A percentile compares a stretch with the other conserved stretches of the same genome.
Conservation (phyloP, 2,888 invertebrate genomes). For the Neoitamus cyanurus region DNA sequence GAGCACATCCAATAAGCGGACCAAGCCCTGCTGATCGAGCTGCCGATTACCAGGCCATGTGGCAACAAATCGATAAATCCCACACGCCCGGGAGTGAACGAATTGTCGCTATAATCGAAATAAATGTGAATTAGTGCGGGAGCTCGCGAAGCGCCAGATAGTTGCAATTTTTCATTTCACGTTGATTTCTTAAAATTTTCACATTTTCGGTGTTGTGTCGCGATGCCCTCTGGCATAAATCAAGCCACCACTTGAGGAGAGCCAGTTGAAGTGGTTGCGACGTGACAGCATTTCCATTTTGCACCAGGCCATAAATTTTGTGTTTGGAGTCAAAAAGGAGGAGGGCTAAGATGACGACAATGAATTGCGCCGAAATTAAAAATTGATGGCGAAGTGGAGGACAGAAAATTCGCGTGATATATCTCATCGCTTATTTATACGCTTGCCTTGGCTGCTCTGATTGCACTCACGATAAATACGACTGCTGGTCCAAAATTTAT, state of each 20-base stretch:
- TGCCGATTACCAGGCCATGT: background rate
- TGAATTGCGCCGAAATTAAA: background rate
- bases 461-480: background rate
- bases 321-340: too few species aligned
- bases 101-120: conserved; percentile 23
- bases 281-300: background rate
- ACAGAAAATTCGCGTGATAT: background rate
- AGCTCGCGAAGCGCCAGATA: background rate
- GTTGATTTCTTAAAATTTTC: background rate
- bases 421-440: background rate
- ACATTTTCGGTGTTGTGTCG: background rate
- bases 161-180: background rate
- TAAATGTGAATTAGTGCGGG: background rate
- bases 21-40: background rate
- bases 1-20: background rate
- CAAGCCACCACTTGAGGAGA: background rate
- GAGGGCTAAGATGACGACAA: background rate
- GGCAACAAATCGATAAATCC: background rate
- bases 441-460: background rate
- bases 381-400: background rate
- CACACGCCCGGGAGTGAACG: background rate
- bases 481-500: background rate
- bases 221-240: background rate
- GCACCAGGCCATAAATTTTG: background rate
- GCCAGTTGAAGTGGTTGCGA: background rate